Percentiles rank a stretch among this genome's conserved stretches.
phyloP scores from a whole-genome alignment of 2,797 vertebrate genomes.

The Cygnus olor region DNA sequence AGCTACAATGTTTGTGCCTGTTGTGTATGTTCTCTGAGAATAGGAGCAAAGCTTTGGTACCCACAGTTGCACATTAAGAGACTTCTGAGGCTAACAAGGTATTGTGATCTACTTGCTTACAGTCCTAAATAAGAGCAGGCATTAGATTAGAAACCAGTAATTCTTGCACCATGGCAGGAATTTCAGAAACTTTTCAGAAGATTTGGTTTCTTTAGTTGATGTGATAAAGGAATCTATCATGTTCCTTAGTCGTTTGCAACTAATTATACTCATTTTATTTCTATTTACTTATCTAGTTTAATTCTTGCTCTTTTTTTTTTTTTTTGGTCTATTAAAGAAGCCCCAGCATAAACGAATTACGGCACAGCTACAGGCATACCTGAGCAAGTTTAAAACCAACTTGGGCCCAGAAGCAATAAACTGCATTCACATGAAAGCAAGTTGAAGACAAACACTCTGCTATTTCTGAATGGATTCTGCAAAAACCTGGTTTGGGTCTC shows the following conservation, averaged over 20 bases:
- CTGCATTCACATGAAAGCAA: not conserved
- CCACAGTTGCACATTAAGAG: not conserved
- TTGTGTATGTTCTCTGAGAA: not conserved
- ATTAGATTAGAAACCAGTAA: not conserved
- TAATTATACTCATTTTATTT: not conserved
- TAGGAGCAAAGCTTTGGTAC: not conserved
- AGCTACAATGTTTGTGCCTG: not conserved
- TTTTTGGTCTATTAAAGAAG: not conserved
- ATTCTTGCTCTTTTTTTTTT: not conserved
- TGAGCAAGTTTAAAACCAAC: not conserved
- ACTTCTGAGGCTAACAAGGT: not conserved
- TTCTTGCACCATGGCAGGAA: not conserved
- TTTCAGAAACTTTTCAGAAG: not conserved
- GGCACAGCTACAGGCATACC: not conserved
- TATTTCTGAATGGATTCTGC: not conserved
- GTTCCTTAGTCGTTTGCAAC: not conserved
- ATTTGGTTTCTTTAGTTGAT: not conserved
- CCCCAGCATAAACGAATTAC: not conserved
- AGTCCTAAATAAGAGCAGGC: not conserved
- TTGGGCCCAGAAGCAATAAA: not conserved
- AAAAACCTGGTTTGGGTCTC: not conserved
- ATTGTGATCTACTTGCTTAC: not conserved
- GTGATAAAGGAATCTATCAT: not conserved
- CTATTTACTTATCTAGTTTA: not conserved
- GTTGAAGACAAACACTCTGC: not conserved